Base-by-base conservation (phyloP, 92 coral and sea anemone species). In the Nematostella vectensis region DNA sequence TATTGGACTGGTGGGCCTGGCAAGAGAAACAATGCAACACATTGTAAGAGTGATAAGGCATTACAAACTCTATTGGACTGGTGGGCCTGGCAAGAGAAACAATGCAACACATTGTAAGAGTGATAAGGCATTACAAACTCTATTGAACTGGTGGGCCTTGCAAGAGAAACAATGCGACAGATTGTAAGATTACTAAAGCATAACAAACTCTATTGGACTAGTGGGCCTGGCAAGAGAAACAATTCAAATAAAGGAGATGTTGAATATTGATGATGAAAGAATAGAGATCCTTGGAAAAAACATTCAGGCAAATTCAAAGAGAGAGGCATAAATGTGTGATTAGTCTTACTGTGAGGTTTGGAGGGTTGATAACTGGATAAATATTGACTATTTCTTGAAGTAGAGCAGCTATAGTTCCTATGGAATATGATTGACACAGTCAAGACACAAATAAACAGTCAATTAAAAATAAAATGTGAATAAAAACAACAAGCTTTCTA, bases 291-390 rank as follows among this genome's bases (percentile, higher is more conserved):
- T n/a, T n/a, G n/a, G n/a, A n/a, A n/a, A n/a, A n/a, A n/a, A n/a
- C n/a, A n/a, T n/a, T n/a, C n/a, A n/a, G n/a, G n/a, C n/a, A n/a
- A n/a, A n/a, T n/a, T n/a, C n/a, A n/a, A n/a, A n/a, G n/a, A n/a
- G n/a, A n/a, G n/a, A n/a, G n/a, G n/a, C n/a, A n/a, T n/a, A n/a
- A n/a, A n/a, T n/a, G n/a, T n/a, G n/a, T n/a, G n/a, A n/a, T n/a
- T n/a, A n/a, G n/a, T n/a, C 98, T 81, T 91, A 91, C 98, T 26
- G 98, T 91, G 9, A 91, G 87, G 69, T 91, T 91, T 22, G 98
- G 96, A 39, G 98, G 98, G 73, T 91, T 91, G 53, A 91, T 91
- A 2, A 91, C 96, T 12, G 98, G 98, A 61, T 86, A 91, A 42
- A 91, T 91, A 56, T 88, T 81, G 22, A 91, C 98, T 69, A 91